These are phyloP conservation scores for Lithophane semibrunnea DNA, from an alignment of 2,888 invertebrate genomes.

Conservation along the genomic window DNA sequence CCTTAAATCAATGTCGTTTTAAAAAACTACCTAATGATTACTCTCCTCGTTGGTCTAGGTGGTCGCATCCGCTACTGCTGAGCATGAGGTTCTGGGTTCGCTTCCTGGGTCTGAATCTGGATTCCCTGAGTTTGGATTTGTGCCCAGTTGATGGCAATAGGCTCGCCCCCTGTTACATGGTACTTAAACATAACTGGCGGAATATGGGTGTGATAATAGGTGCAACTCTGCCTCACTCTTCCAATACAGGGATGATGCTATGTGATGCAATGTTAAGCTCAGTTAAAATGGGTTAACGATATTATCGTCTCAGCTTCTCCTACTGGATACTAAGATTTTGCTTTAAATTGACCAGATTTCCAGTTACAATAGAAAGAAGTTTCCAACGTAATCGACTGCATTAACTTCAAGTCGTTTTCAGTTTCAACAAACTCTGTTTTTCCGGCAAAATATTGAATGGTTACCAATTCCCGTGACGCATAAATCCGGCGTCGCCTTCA, in stretches of 20 bases:
- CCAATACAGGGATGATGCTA: not conserved
- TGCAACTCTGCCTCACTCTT: not conserved
- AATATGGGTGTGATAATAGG: not conserved
- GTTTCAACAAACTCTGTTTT: constrained; percentile 59
- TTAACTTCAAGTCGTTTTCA: constrained; percentile 40
- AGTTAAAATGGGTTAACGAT: not conserved
- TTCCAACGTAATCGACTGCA: constrained; percentile 25
- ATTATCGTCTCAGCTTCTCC: too few species aligned
- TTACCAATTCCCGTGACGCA: constrained; percentile 59
- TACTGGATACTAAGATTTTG: not conserved
- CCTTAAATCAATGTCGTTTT: not conserved
- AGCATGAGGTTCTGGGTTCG: not conserved
- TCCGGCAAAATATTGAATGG: constrained; percentile 60
- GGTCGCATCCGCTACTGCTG: not conserved
- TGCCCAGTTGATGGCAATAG: not conserved
- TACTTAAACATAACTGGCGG: not conserved
- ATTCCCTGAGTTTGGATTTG: not conserved
- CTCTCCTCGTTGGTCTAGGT: not conserved
- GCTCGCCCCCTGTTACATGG: not conserved
- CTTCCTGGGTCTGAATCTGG: not conserved
- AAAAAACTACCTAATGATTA: not conserved
- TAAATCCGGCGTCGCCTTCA: constrained; percentile 63
- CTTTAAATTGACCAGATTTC: not conserved
- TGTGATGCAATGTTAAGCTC: not conserved
- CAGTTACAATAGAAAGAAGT: not conserved